Conservation (phyloP, 2,888 invertebrate genomes). For the Endotricha flammealis region DNA sequence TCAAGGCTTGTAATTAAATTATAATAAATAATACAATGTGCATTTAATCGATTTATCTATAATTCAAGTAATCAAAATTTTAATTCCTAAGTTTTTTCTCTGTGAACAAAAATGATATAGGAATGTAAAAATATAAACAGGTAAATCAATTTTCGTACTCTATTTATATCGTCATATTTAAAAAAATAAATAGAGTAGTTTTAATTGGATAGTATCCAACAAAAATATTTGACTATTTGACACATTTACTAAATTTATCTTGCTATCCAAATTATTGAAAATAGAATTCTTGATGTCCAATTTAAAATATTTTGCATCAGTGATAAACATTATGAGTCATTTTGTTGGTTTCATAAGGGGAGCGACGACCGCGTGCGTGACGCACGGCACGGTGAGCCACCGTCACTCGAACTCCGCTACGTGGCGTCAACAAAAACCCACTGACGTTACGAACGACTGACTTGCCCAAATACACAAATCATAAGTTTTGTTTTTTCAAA, state of each 20-base stretch:
- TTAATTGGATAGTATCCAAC: too few relatives aligned
- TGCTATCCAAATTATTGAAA: not conserved
- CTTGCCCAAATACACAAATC: conserved; percentile 4
- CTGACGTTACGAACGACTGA: conserved; percentile 21
- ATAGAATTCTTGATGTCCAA: not conserved
- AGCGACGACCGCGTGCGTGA: conserved; percentile 62
- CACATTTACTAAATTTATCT: not conserved
- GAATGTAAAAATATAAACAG: too few relatives aligned
- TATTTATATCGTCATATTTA: too few relatives aligned
- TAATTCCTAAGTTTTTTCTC: too few relatives aligned
- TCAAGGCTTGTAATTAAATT: too few relatives aligned
- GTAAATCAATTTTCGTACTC: too few relatives aligned
- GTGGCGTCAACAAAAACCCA: conserved; percentile 23
- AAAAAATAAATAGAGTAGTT: too few relatives aligned
- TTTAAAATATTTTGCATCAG: conserved; percentile 31
- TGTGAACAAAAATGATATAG: too few relatives aligned
- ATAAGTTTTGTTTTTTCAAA: not conserved
- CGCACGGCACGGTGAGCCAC: conserved; percentile 34
- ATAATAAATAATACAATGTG: too few relatives aligned
- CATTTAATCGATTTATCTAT: too few relatives aligned
- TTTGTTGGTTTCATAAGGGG: conserved; percentile 43
- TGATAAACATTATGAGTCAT: conserved; percentile 57
- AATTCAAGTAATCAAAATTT: too few relatives aligned
- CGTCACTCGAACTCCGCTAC: conserved; percentile 32
- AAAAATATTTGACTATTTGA: not conserved